These are phyloP conservation scores for Cheilosia vernalis DNA, from an alignment of 2,888 invertebrate species.

Conservation along the genomic window DNA sequence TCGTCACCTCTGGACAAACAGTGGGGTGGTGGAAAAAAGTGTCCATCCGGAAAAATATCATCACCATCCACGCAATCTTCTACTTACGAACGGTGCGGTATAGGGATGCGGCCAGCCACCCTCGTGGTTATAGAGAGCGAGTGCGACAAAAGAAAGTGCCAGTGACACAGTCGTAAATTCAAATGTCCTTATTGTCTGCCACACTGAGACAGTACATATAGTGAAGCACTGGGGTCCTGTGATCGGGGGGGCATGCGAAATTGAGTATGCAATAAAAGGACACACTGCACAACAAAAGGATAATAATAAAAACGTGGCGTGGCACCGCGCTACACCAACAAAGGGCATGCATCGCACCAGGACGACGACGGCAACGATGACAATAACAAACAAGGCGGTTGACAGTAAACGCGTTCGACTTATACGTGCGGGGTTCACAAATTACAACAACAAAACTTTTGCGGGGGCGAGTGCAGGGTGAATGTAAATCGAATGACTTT, in stretches of 20 bases:
- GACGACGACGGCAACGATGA: slow-evolving; percentile 23
- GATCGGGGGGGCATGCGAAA: slow-evolving; percentile 30
- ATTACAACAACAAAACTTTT: slow-evolving; percentile 35
- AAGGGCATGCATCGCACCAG: slow-evolving; percentile 30
- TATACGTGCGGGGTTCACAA: slow-evolving; percentile 48
- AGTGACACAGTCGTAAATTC: slow-evolving; percentile 66
- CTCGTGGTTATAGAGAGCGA: not conserved
- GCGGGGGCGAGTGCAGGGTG: not conserved
- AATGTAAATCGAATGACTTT: slow-evolving; percentile 36
- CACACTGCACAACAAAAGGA: slow-evolving; percentile 42
- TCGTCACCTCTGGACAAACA: slow-evolving; percentile 61
- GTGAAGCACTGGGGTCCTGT: not conserved
- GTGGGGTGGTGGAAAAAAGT: slow-evolving; percentile 19
- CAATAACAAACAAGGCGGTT: slow-evolving; percentile 60
- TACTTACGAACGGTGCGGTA: slow-evolving; percentile 32
- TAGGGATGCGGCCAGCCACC: not conserved
- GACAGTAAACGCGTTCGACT: slow-evolving; percentile 67
- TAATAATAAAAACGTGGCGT: slow-evolving; percentile 55
- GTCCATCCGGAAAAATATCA: slow-evolving; percentile 55
- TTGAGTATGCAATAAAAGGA: slow-evolving; percentile 61
- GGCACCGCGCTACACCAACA: slow-evolving; percentile 14
- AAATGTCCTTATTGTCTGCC: slow-evolving; percentile 61
- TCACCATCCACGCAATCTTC: slow-evolving; percentile 65
- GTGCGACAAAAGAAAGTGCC: slow-evolving; percentile 55
- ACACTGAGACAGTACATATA: not conserved